Evolutionary conservation across 1,140 invertebrate genomes (phyloP), one percentile per base, ranked within the genome.

Genomic region (Xylocopa sonorina): DNA sequence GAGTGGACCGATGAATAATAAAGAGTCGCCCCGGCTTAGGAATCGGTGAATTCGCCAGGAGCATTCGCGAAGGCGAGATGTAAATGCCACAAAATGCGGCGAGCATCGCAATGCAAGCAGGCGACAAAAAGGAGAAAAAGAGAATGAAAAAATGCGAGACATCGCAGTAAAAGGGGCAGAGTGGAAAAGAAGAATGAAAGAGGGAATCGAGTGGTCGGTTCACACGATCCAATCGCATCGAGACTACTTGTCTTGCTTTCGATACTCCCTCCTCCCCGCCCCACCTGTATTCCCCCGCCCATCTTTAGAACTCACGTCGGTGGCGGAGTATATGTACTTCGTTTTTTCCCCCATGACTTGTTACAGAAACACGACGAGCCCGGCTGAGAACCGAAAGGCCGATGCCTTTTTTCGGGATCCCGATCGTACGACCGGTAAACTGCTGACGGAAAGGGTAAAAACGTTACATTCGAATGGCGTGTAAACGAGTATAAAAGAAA

Each of bases 151-250:
- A 53, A 29, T 10, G 58, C 32, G 14, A 21, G 32, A 32, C 41
- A 50, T 32, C 21, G 66, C 6, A 41, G n/a, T 50, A 32, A 73
- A 38, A 41, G n/a, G 21, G 29, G 14, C 18, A 46, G 24, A 27
- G n/a, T 24, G 7, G 55, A 24, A 16, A 27, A 51, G 7, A 29
- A 27, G 60, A 41, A 62, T 7, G 57, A 72, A 69, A 51, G 41
- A 74, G 74, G 50, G 55, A 78, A 81, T 78, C 66, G 75, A n/a
- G 38, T 63, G 55, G 75, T 32, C 62, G 76, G 76, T 78, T 78
- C 75, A 71, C 75, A 78, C 66, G 75, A 78, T 78, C 50, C 66
- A 38, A 50, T 50, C 41, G 66, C 32, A 29, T 60, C 75, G 32
- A 58, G 55, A 32, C 51, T 71, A 41, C 51, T 60, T 29, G 53